Evolutionary conservation across 2,888 invertebrate genomes (phyloP).

Genomic region (Nomada hirtipes): DNA sequence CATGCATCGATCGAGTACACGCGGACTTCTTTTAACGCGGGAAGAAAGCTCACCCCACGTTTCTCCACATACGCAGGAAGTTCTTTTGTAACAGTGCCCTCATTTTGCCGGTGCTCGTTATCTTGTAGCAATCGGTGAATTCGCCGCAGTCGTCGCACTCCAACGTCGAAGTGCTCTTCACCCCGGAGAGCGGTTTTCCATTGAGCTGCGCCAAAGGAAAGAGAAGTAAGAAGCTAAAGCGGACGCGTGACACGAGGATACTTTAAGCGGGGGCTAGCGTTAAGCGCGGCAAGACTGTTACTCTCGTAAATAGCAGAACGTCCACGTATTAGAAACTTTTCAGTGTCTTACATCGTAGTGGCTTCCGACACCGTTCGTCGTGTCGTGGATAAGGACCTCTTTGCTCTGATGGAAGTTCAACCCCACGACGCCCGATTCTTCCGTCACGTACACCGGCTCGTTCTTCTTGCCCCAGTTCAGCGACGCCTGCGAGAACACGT

Average conservation of each 20-base stretch:
- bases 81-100: slow-evolving; percentile 94
- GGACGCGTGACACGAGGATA: too few relatives aligned
- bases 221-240: too few relatives aligned
- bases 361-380: slow-evolving; percentile 87
- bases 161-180: slow-evolving; percentile 84
- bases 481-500: slow-evolving; percentile 85
- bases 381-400: slow-evolving; percentile 92
- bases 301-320: neutral
- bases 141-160: slow-evolving; percentile 87
- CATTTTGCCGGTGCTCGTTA: slow-evolving; percentile 94
- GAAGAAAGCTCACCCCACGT: slow-evolving; percentile 88
- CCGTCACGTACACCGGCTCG: slow-evolving; percentile 93
- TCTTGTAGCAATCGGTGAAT: slow-evolving; percentile 86
- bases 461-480: slow-evolving; percentile 93
- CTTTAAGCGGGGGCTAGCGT: neutral
- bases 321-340: slow-evolving; percentile 19
- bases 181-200: slow-evolving; percentile 79
- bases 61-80: slow-evolving; percentile 96
- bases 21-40: too few relatives aligned
- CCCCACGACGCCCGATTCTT: slow-evolving; percentile 94
- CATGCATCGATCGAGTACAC: neutral
- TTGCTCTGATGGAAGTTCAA: slow-evolving; percentile 96
- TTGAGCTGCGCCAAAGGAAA: slow-evolving; percentile 75
- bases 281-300: neutral
- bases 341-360: slow-evolving; percentile 86